Percentiles rank a stretch among this genome's conserved stretches.
Evolutionary conservation across 2,888 invertebrate genomes (phyloP).

Genomic region (Capitulum mitella): DNA sequence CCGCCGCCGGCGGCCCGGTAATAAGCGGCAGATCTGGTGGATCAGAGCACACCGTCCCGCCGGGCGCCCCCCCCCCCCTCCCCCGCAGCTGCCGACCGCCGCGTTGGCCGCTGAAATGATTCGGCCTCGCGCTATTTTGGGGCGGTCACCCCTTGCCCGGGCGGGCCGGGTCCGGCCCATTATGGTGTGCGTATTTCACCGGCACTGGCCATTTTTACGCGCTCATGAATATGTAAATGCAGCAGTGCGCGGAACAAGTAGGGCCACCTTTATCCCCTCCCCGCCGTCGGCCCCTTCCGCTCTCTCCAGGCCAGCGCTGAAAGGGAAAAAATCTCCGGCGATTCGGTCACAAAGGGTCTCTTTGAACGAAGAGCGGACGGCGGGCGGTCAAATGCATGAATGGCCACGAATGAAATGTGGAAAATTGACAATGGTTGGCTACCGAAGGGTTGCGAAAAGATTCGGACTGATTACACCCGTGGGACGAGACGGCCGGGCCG

Average conservation of each 20-base stretch:
- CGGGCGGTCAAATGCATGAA: constrained; percentile 22
- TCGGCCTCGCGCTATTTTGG: not conserved
- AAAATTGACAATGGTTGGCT: constrained; percentile 17
- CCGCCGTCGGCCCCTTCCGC: not conserved
- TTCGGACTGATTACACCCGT: constrained; percentile 10
- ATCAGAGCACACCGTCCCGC: not conserved
- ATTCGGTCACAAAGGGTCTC: not conserved
- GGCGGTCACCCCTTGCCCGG: not conserved
- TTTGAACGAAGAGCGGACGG: not conserved
- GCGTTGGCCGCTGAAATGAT: not conserved
- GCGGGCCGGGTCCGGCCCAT: not conserved
- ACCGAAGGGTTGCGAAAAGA: constrained; percentile 13
- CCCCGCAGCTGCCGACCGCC: not conserved
- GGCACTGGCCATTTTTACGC: not conserved
- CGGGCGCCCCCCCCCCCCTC: not conserved
- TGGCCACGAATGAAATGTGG: constrained; percentile 15
- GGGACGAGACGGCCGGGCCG: not conserved
- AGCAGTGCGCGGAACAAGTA: not conserved
- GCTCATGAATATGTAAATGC: constrained; percentile 13
- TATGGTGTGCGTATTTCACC: not conserved
- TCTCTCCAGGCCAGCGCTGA: not conserved
- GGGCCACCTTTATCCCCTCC: not conserved
- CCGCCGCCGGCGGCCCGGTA: not conserved
- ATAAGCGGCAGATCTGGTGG: not conserved
- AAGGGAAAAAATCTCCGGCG: constrained; percentile 5